A percentile compares a stretch with the other conserved stretches of the same genome.
phyloP scores from a whole-genome alignment of 2,797 vertebrate genomes.

The Mormyrops attenuatus region DNA sequence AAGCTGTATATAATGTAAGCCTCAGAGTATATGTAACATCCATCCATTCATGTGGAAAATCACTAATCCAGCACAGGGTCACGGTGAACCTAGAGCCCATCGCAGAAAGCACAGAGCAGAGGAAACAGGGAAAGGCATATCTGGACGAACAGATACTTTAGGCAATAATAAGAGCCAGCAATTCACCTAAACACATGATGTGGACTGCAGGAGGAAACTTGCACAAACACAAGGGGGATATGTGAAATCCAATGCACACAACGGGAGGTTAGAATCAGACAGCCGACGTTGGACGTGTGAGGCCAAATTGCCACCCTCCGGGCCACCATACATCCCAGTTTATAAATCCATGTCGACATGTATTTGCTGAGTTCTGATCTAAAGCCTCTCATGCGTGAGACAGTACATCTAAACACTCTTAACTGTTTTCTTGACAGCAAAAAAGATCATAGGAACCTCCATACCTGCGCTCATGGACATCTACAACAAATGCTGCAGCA shows the following conservation, averaged over 20 bases:
- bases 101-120: neutral
- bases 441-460: neutral
- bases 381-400: neutral
- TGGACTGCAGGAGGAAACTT: neutral
- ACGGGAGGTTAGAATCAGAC: neutral
- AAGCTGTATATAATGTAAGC: neutral
- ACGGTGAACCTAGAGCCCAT: neutral
- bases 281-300: neutral
- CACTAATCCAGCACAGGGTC: neutral
- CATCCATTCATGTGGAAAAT: neutral
- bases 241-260: neutral
- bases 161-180: neutral
- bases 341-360: neutral
- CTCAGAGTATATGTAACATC: neutral
- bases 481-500: neutral
- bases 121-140: neutral
- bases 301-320: neutral
- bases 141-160: neutral
- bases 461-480: neutral
- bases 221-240: neutral
- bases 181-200: neutral
- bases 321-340: neutral
- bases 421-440: neutral
- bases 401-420: neutral
- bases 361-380: neutral